These are phyloP conservation scores for Pharmacophagus antenor DNA, from an alignment of 2,888 invertebrate genomes.

Conservation along the genomic window DNA sequence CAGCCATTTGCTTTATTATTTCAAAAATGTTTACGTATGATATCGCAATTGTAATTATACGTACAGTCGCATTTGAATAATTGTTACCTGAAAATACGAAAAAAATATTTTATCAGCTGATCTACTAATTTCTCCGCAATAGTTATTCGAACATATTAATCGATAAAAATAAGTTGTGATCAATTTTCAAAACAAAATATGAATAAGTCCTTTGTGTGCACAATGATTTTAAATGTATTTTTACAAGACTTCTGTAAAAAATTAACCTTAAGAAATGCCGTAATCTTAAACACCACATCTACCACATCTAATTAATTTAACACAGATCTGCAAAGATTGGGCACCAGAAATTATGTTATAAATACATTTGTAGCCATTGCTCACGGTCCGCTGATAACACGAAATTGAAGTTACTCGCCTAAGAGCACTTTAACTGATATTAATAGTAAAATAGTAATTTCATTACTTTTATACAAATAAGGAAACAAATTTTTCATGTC, in stretches of 20 bases:
- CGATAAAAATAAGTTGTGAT: slow-evolving; percentile 39
- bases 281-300: too few relatives aligned
- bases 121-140: background rate
- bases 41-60: background rate
- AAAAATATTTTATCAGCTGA: background rate
- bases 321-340: slow-evolving; percentile 57
- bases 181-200: background rate
- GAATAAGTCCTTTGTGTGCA: background rate
- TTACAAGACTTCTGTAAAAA: background rate
- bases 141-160: background rate
- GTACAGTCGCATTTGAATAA: background rate
- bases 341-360: slow-evolving; percentile 60
- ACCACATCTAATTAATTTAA: slow-evolving; percentile 53
- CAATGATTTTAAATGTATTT: background rate
- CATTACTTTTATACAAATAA: too few relatives aligned
- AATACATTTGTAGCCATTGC: slow-evolving; percentile 50
- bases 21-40: background rate
- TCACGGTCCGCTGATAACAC: slow-evolving; percentile 23
- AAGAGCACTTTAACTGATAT: background rate
- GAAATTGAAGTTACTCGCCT: slow-evolving; percentile 1
- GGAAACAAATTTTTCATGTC: too few relatives aligned
- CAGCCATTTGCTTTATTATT: slow-evolving; percentile 14
- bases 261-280: background rate
- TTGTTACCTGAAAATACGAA: background rate
- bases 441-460: slow-evolving; percentile 1